Evolutionary conservation across 2,888 invertebrate genomes (phyloP).

Genomic region (Ichneumoninae sp.): DNA sequence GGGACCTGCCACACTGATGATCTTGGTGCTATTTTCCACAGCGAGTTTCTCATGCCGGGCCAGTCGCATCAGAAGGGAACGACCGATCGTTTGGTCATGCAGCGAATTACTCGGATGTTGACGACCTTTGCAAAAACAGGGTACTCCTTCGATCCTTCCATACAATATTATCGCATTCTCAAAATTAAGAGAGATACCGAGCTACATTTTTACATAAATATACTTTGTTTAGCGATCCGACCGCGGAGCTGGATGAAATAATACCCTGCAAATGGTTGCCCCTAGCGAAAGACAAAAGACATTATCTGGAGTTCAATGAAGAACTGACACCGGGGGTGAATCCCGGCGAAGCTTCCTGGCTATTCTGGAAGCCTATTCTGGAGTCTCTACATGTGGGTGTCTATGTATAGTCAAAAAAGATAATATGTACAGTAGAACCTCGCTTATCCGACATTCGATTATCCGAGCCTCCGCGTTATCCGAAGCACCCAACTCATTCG

Average conservation of each 20-base stretch:
- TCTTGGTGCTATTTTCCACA: constrained; percentile 86
- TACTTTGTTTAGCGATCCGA: constrained; percentile 73
- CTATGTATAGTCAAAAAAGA: not conserved
- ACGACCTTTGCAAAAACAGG: constrained; percentile 79
- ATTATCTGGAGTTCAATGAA: constrained; percentile 74
- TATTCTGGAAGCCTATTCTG: constrained; percentile 70
- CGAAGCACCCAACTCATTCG: no score
- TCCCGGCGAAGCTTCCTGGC: constrained; percentile 63
- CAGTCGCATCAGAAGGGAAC: constrained; percentile 67
- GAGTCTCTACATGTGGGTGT: not conserved
- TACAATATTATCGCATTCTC: not conserved
- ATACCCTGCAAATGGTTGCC: constrained; percentile 72
- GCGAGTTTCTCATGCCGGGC: constrained; percentile 64
- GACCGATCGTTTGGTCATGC: constrained; percentile 71
- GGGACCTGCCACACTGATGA: constrained; percentile 88
- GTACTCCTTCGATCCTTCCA: constrained; percentile 66
- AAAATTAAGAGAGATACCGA: not conserved
- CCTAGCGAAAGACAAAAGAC: constrained; percentile 60
- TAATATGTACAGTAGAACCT: not conserved
- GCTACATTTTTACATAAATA: not conserved
- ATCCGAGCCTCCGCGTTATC: no score
- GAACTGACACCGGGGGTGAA: constrained; percentile 59
- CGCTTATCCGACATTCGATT: no score
- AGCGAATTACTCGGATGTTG: constrained; percentile 77
- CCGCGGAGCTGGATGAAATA: constrained; percentile 69